Conservation (phyloP, 2,797 vertebrate genomes). For the Acipenser ruthenus region DNA sequence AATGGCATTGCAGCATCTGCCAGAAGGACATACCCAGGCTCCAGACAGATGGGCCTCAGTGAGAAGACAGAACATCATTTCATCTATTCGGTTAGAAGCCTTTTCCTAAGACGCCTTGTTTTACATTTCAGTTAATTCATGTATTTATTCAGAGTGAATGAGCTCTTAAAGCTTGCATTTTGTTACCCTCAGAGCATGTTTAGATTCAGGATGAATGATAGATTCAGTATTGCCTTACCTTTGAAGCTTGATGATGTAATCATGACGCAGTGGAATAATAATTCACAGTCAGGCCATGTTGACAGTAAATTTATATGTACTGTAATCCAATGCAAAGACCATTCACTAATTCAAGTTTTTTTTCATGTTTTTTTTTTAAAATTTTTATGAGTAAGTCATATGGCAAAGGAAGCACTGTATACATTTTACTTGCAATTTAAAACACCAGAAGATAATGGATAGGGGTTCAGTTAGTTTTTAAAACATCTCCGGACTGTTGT, state of each 20-base stretch:
- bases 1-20: conserved; percentile 38
- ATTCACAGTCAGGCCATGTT: no score
- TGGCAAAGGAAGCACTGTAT: no score
- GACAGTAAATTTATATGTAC: no score
- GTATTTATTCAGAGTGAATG: not conserved
- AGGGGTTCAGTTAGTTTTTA: not conserved
- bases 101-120: not conserved
- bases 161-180: not conserved
- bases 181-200: no score
- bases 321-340: not conserved
- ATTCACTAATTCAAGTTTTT: not conserved
- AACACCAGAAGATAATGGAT: not conserved
- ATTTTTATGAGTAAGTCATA: not conserved
- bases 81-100: conserved; percentile 48
- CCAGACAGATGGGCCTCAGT: conserved; percentile 31
- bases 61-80: conserved; percentile 44
- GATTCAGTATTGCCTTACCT: not conserved
- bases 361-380: not conserved
- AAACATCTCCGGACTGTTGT: no score
- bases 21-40: conserved; percentile 46
- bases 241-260: no score
- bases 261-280: no score
- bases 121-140: not conserved
- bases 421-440: not conserved
- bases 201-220: not conserved